Percentiles rank a stretch among this genome's conserved stretches.
phyloP scores from a whole-genome alignment of 1,140 invertebrate species.

The Brachionus paranguensis region DNA sequence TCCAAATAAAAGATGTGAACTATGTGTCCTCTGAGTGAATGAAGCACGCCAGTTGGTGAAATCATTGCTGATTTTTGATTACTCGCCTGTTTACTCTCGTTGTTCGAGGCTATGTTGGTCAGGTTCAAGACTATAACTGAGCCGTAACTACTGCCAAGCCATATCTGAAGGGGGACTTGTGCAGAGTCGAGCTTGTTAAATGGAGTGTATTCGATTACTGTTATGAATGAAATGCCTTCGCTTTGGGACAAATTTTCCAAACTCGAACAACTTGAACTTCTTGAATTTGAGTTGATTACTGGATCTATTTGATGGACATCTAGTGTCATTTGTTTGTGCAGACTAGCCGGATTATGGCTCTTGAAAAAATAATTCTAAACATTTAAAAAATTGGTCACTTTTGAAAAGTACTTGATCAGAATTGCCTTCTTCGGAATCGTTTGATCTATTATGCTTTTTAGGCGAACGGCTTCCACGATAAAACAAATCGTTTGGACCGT shows the following conservation, averaged over 20 bases:
- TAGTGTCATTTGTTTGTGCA: constrained; percentile 22
- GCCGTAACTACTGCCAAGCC: constrained; percentile 5
- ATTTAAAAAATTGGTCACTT: neutral
- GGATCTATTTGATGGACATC: neutral
- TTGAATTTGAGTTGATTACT: neutral
- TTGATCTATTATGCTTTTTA: constrained; percentile 66
- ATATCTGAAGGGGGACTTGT: neutral
- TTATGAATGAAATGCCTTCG: neutral
- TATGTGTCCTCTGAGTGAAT: constrained; percentile 86
- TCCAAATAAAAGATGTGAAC: constrained; percentile 89
- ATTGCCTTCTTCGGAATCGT: constrained; percentile 71
- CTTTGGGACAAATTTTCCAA: constrained; percentile 26
- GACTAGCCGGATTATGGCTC: neutral
- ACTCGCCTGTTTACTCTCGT: neutral
- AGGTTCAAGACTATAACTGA: constrained; percentile 28
- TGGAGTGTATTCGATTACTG: neutral
- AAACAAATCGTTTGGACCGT: constrained; percentile 78
- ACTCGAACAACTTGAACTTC: constrained; percentile 37
- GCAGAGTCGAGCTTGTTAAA: neutral
- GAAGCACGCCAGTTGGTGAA: constrained; percentile 70
- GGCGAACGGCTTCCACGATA: constrained; percentile 66
- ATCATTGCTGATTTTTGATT: neutral
- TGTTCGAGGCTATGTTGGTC: neutral
- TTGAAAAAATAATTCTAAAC: neutral
- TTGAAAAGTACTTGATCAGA: constrained; percentile 43